Evolutionary conservation across 23 tunicate genomes (phyloP).

Genomic region (Halocynthia roretzi): DNA sequence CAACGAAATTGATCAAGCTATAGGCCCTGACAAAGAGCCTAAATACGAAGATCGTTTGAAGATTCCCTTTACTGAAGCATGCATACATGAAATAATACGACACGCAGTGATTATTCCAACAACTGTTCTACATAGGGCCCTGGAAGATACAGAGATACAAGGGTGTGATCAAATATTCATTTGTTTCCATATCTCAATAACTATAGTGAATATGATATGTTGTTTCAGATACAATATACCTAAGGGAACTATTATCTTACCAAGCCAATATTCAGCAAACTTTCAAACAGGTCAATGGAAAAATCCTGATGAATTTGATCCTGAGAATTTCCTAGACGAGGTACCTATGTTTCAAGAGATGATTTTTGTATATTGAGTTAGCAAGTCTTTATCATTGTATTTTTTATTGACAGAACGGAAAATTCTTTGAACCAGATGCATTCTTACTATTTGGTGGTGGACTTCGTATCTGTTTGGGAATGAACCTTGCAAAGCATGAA

Average conservation of each 20-base stretch:
- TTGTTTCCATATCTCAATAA: too few species aligned
- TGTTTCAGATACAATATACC: neutral
- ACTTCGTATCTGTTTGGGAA: neutral
- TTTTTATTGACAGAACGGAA: neutral
- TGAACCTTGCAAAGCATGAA: neutral
- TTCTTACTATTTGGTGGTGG: conserved; percentile 3
- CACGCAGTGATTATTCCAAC: conserved; percentile 36
- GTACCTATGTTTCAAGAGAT: neutral
- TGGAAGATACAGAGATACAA: conserved; percentile 13
- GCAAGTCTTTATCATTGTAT: too few species aligned
- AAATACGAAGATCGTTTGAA: conserved; percentile 21
- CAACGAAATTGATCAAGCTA: conserved; percentile 7
- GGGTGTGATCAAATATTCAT: too few species aligned
- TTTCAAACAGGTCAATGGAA: neutral
- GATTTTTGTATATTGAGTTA: too few species aligned
- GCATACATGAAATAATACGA: conserved; percentile 30
- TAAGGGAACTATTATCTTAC: neutral
- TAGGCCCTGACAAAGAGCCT: conserved; percentile 9
- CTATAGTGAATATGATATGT: too few species aligned
- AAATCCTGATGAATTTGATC: neutral
- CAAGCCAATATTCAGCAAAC: neutral
- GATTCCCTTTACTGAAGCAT: conserved; percentile 27
- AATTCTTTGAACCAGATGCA: conserved; percentile 1
- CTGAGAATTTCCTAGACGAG: neutral
- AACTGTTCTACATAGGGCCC: conserved; percentile 35